Conservation (phyloP, 2,113 vertebrate species). For the Macquaria australasica region DNA sequence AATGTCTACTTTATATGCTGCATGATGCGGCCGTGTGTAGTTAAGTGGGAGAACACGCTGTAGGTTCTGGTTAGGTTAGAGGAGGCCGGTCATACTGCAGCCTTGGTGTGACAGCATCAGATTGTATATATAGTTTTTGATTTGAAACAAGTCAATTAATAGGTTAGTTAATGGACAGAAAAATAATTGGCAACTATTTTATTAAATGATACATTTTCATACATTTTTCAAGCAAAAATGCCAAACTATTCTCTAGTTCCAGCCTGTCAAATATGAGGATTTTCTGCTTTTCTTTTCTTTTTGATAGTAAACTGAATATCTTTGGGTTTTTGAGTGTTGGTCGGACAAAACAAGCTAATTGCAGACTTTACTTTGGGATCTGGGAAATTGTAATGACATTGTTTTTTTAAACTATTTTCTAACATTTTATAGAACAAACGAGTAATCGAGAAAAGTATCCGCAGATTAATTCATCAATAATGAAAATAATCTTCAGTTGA, state of each 20-base stretch:
- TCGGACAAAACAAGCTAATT: background rate
- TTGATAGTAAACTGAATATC: background rate
- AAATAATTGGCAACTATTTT: background rate
- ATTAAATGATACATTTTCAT: background rate
- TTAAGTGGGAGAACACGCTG: conserved; percentile 63
- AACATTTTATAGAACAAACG: background rate
- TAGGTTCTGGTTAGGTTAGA: conserved; percentile 50
- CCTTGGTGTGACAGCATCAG: background rate
- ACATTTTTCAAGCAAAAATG: background rate
- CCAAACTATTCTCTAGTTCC: background rate
- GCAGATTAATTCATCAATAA: background rate
- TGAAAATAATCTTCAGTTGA: background rate
- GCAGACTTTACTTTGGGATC: background rate
- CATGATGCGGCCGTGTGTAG: conserved; percentile 41
- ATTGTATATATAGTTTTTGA: conserved; percentile 18
- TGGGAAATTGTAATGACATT: background rate
- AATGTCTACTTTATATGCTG: conserved; percentile 60
- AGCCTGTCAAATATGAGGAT: background rate
- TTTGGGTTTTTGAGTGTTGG: background rate
- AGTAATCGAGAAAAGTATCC: background rate
- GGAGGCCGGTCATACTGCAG: conserved; percentile 12
- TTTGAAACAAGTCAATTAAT: background rate
- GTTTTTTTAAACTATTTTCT: background rate
- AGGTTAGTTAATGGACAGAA: background rate
- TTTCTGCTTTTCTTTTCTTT: background rate